Conservation (phyloP, 2,113 vertebrate species). For the Sigmodon hispidus region DNA sequence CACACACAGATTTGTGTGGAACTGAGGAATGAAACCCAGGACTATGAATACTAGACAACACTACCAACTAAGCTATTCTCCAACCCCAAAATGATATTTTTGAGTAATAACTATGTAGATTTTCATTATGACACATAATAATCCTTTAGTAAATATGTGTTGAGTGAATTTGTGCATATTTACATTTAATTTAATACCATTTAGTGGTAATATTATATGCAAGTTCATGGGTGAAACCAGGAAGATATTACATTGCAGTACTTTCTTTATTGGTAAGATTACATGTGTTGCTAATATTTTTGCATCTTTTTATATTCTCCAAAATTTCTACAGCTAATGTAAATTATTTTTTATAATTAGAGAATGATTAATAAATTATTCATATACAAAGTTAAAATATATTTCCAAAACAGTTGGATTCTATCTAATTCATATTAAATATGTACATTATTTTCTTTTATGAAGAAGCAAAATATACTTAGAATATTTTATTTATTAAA, state of each 20-base stretch:
- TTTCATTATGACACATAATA: not conserved
- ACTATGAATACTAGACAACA: not conserved
- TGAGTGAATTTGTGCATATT: not conserved
- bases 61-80: not conserved
- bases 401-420: slow-evolving; percentile 11
- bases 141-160: not conserved
- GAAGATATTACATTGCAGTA: not conserved
- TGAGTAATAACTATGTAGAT: not conserved
- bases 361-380: not conserved
- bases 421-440: slow-evolving; percentile 14
- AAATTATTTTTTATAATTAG: not conserved
- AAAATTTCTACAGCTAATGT: not conserved
- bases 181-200: not conserved
- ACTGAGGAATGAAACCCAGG: not conserved
- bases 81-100: not conserved
- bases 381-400: not conserved
- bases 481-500: not conserved
- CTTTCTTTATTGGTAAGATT: not conserved
- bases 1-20: not conserved
- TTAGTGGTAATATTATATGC: not conserved
- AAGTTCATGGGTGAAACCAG: not conserved
- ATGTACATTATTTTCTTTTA: not conserved
- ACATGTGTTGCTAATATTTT: not conserved
- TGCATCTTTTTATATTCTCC: not conserved
- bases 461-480: not conserved